These are phyloP conservation scores for Hephaestus fuliginosus DNA, from an alignment of 2,797 vertebrate genomes.

Conservation along the genomic window DNA sequence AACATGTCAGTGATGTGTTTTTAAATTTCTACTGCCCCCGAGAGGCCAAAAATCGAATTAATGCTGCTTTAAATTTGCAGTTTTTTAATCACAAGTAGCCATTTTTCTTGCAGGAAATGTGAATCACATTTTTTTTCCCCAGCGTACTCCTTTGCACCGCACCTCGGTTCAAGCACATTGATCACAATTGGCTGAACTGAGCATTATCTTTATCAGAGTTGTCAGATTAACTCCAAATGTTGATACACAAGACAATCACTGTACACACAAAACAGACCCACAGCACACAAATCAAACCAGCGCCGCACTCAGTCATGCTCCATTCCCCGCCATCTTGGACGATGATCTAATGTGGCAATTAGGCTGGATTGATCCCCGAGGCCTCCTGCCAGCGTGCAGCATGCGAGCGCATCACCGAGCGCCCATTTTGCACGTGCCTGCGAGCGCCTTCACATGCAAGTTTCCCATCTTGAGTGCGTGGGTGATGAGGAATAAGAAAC, in stretches of 20 bases:
- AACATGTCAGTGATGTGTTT: background rate
- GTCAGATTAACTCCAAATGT: constrained; percentile 65
- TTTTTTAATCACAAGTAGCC: background rate
- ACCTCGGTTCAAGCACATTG: background rate
- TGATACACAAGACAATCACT: constrained; percentile 57
- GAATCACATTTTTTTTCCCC: background rate
- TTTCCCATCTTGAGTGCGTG: constrained; percentile 12
- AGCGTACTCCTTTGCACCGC: background rate
- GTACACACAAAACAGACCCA: constrained; percentile 50
- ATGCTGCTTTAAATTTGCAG: background rate
- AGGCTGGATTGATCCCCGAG: constrained; percentile 38
- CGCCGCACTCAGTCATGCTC: constrained; percentile 53
- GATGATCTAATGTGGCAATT: constrained; percentile 55
- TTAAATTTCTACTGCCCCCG: background rate
- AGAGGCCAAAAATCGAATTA: background rate
- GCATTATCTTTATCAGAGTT: constrained; percentile 40
- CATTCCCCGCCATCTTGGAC: constrained; percentile 55
- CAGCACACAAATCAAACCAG: constrained; percentile 60
- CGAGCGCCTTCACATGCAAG: constrained; percentile 18
- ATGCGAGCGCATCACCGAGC: constrained; percentile 16
- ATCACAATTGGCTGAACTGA: constrained; percentile 33
- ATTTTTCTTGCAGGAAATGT: background rate
- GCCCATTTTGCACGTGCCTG: background rate
- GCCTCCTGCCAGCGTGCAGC: constrained; percentile 30
- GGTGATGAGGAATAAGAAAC: constrained; percentile 59